These are phyloP conservation scores for Sylvilagus floridanus DNA, from an alignment of 2,797 vertebrate genomes.

Conservation along the genomic window DNA sequence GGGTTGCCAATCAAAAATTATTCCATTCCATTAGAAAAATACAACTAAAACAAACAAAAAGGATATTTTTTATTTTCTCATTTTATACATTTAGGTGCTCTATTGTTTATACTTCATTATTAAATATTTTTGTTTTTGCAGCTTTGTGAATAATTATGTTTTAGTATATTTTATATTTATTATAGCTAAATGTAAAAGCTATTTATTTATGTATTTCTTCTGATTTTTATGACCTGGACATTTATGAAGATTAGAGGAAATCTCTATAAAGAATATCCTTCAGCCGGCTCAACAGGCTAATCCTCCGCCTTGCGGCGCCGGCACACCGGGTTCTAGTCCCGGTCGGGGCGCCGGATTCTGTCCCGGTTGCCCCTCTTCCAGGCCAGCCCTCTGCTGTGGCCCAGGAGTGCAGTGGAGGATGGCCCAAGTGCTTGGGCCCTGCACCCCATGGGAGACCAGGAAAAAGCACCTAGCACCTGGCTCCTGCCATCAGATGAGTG, in stretches of 20 bases:
- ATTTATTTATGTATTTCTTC: background rate
- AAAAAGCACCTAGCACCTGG: too few species aligned
- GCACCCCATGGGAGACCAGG: too few species aligned
- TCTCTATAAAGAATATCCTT: too few species aligned
- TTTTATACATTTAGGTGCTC: background rate
- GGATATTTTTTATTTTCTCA: background rate
- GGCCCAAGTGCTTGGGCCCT: too few species aligned
- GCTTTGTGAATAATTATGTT: background rate
- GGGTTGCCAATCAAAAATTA: slow-evolving; percentile 2
- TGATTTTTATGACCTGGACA: background rate
- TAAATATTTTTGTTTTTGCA: slow-evolving; percentile 13
- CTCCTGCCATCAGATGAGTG: too few species aligned
- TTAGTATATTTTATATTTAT: slow-evolving; percentile 14
- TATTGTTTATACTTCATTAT: background rate
- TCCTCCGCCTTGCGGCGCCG: too few species aligned
- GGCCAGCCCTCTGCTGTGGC: too few species aligned
- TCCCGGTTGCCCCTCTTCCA: too few species aligned
- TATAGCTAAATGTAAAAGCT: slow-evolving; percentile 33
- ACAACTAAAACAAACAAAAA: background rate
- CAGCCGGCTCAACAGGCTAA: too few species aligned
- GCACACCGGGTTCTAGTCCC: too few species aligned
- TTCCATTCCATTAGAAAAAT: slow-evolving; percentile 32
- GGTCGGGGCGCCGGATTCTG: too few species aligned
- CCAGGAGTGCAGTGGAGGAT: too few species aligned
- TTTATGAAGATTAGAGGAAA: slow-evolving; percentile 25